Evolutionary conservation across 2,113 vertebrate genomes (phyloP).

Genomic region (Elgaria multicarinata): DNA sequence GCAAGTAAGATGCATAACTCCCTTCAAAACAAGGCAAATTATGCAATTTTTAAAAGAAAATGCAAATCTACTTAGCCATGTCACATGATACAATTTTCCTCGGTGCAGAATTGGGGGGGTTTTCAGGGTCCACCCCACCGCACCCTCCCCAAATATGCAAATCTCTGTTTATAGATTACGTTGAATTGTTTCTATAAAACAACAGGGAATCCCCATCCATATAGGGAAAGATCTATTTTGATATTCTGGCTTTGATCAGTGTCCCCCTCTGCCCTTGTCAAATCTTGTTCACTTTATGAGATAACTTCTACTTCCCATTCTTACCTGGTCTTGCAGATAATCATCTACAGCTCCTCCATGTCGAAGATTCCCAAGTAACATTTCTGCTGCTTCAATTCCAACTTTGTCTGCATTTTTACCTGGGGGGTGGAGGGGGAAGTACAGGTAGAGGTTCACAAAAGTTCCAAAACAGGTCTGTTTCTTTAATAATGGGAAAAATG

Average conservation of each 20-base stretch:
- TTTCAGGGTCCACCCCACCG: background rate
- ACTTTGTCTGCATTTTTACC: slow-evolving; percentile 92
- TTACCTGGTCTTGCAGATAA: slow-evolving; percentile 96
- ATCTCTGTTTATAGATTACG: background rate
- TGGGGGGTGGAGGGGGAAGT: slow-evolving; percentile 46
- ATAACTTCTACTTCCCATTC: background rate
- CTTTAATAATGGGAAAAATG: slow-evolving; percentile 17
- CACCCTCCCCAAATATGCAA: background rate
- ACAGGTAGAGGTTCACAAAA: background rate
- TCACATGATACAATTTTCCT: background rate
- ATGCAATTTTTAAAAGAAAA: background rate
- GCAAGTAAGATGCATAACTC: background rate
- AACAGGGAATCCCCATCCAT: background rate
- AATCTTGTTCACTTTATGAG: background rate
- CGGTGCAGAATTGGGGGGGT: background rate
- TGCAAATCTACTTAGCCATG: background rate
- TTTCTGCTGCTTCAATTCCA: slow-evolving; percentile 94
- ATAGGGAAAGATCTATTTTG: background rate
- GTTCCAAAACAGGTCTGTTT: background rate
- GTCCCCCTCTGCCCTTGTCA: background rate
- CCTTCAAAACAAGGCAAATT: fast-evolving
- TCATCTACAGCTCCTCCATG: slow-evolving; percentile 96
- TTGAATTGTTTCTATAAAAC: background rate
- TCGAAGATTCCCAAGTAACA: slow-evolving; percentile 90
- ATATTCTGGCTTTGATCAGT: background rate